phyloP scores from a whole-genome alignment of 2,797 vertebrate species.

The Coracias cyanogaster region DNA sequence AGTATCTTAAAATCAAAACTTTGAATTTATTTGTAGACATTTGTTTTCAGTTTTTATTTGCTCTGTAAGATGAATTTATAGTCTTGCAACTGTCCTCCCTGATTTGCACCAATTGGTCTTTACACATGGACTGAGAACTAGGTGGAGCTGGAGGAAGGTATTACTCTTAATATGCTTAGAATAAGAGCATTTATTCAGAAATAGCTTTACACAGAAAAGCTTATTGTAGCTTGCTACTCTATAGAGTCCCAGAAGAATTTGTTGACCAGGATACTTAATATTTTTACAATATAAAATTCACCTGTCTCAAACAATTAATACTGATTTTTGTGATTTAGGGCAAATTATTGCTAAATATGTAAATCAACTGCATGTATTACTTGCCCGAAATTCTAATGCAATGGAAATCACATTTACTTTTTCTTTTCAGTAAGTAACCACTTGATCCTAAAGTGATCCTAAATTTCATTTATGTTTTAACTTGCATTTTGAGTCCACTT shows the following conservation, averaged over 20 bases:
- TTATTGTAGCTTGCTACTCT: background rate
- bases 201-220: background rate
- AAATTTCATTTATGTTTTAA: background rate
- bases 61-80: background rate
- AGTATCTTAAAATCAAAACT: background rate
- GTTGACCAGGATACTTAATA: background rate
- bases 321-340: background rate
- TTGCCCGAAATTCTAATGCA: background rate
- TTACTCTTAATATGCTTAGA: background rate
- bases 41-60: background rate
- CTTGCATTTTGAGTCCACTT: background rate
- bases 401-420: background rate
- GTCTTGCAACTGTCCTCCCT: background rate
- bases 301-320: background rate
- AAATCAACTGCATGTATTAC: background rate
- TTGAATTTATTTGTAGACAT: background rate
- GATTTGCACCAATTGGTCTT: background rate
- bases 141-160: background rate
- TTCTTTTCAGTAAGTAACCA: background rate
- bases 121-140: background rate
- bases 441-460: background rate
- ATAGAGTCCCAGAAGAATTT: background rate
- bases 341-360: background rate
- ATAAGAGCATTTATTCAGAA: background rate
- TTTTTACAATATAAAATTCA: background rate